Evolutionary conservation across 2,797 vertebrate species (phyloP), one percentile per base, ranked within the genome.

Genomic region (Champsocephalus gunnari): DNA sequence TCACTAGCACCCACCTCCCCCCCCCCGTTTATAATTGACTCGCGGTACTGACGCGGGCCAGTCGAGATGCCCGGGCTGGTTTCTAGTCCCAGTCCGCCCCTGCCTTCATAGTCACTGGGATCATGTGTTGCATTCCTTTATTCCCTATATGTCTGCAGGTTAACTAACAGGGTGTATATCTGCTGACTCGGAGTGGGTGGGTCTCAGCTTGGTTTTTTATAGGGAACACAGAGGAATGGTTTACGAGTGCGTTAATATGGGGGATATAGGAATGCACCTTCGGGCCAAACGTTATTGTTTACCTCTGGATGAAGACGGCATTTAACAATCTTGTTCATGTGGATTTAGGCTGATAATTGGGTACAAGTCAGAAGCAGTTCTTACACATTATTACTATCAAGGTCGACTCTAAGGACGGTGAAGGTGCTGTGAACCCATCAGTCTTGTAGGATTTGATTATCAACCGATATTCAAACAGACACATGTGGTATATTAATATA

Each of bases 181-280:
- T 80, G 68, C 82, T 87, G 81, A 85, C 65, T 82, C 79, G 75
- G 81, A 74, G 69, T n/a, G 34, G 68, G 62, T 41, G 17, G 67
- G 61, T 43, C 9, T 2, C 55, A 72, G 71, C 83, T 49, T 78
- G 73, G 77, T 87, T 85, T 84, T 90, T 91, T 80, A 91, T 76
- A 71, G 78, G 82, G 50, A 71, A 67, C 64, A 58, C 73, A 51
- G 66, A 68, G 48, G 61, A 73, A 63, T 21, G 74, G 69, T 65
- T 38, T 65, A 63, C 66, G 79, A 61, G 48, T 73, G 66, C 74
- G 71, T 73, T 83, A 56, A 70, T 68, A 44, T 73, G 53, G 69
- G 28, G 61, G 62, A 69, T 51, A 67, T 68, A 80, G 67, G 60
- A 74, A 71, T 81, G 65, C 55, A 73, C 59, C 54, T 76, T 44